Percentiles rank a stretch among this genome's conserved stretches.
phyloP scores from a whole-genome alignment of 1,140 invertebrate genomes.

The Patella vulgata region DNA sequence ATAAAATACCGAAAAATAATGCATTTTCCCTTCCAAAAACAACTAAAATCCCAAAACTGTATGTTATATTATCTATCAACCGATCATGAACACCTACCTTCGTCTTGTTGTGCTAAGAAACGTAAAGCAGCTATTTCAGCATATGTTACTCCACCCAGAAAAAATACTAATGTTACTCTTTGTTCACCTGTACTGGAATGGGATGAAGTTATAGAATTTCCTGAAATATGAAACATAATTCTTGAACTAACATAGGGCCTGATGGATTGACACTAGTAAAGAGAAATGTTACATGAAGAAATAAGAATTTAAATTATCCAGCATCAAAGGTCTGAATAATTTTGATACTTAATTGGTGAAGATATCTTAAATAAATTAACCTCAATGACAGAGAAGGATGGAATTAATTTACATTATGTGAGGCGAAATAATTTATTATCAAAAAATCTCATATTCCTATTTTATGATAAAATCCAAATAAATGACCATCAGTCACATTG shows the following conservation, averaged over 20 bases:
- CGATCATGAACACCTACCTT: slow-evolving; percentile 76
- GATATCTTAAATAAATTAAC: no score
- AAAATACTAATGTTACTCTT: slow-evolving; percentile 88
- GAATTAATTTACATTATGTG: no score
- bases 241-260: background rate
- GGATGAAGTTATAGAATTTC: slow-evolving; percentile 63
- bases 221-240: slow-evolving; percentile 42
- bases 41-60: no score
- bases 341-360: no score
- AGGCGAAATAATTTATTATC: no score
- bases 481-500: no score
- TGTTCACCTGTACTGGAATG: slow-evolving; percentile 65
- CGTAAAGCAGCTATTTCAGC: slow-evolving; percentile 93
- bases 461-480: no score
- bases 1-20: no score
- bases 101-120: slow-evolving; percentile 91
- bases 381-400: no score
- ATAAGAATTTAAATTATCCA: background rate
- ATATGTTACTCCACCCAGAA: slow-evolving; percentile 96
- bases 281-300: background rate
- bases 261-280: background rate
- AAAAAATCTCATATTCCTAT: no score
- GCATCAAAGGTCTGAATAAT: background rate
- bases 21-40: no score
- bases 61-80: no score